Base-by-base conservation (phyloP, 2,888 invertebrate genomes). In the Tetranychus piercei region DNA sequence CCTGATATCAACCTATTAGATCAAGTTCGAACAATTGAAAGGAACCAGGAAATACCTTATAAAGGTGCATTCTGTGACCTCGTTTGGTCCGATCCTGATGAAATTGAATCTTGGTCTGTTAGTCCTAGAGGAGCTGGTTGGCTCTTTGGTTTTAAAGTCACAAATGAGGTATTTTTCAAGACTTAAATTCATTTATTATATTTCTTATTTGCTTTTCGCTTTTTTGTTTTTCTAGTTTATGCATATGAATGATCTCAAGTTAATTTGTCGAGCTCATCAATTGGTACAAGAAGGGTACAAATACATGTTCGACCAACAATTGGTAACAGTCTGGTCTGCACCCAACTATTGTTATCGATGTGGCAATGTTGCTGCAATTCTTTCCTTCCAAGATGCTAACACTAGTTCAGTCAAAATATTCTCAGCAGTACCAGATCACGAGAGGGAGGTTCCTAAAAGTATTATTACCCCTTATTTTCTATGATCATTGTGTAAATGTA, bases 331-430 rank as follows among this genome's bases (percentile, higher is more conserved):
- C 1, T 99, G 99, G 94, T 95, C 97, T 20, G 99, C 99, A 6
- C 99, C 99, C 6, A 99, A 99, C 85, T 99, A 99, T 84, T 99
- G 99, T 84, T 99, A 99, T 83, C 89, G 99, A 44, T 99, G 99
- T 82, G 99, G 97, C 72, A 99, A 99, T 83, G 89, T 95, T 75
- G 99, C 99, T 6, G 94, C 97, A 73, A 96, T 99, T 80, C 85
- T 99, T 81, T 90, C 91, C 82, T 93, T 99, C 82, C 79, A 79
- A 18, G 88, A 89, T 77, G 88, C 88, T 8, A 89, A 90, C 78
- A 88, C 89, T 79, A 87, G 89, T 81, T 87, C 87, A 79, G 87
- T 84, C 23, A 92, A 93, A 83, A 86, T 96, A 80, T 99, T 99
- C 84, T 87, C 90, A 80, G 97, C 97, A 65, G 99, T 99, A 74